These are phyloP conservation scores for Drosophila simulans DNA, from an alignment of 1,140 invertebrate species.

Conservation along the genomic window DNA sequence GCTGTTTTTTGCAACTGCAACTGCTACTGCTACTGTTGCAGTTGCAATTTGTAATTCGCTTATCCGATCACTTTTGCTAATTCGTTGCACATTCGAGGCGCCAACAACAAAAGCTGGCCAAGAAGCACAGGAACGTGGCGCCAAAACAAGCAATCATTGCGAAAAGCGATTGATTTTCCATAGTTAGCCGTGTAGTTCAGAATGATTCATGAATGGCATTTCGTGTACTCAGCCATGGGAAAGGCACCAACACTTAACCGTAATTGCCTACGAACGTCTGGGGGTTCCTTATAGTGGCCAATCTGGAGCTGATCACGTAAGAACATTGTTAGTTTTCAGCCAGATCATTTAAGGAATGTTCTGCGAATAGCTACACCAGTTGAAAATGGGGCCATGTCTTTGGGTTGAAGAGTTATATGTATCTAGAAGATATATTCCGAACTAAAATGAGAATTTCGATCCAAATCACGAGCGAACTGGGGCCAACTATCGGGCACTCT, in stretches of 20 bases:
- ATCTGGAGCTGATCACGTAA: conserved; percentile 27
- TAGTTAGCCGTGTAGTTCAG: conserved; percentile 6
- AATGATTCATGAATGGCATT: conserved; percentile 63
- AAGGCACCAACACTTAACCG: conserved; percentile 26
- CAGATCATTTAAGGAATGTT: conserved; percentile 9
- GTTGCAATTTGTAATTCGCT: conserved; percentile 41
- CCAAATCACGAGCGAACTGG: conserved; percentile 12
- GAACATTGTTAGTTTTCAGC: conserved; percentile 3
- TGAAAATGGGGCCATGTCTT: not conserved
- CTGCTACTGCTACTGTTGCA: conserved; percentile 30
- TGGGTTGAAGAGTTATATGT: no score
- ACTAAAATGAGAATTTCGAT: not conserved
- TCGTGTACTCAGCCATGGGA: conserved; percentile 17
- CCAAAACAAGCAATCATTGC: conserved; percentile 63
- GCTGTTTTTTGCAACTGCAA: conserved; percentile 17
- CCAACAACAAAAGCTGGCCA: conserved; percentile 57
- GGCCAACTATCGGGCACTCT: not conserved
- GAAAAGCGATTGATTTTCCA: conserved; percentile 57
- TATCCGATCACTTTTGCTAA: conserved; percentile 81
- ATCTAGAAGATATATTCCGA: no score
- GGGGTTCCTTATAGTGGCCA: conserved; percentile 9
- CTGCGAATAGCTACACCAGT: not conserved
- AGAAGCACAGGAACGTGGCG: conserved; percentile 33
- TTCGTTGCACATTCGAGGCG: conserved; percentile 77
- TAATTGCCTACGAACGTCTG: conserved; percentile 30